Percentiles rank a stretch among this genome's conserved stretches.
These are phyloP conservation scores for Epinotia nisella DNA, from an alignment of 2,888 invertebrate genomes.

Conservation along the genomic window DNA sequence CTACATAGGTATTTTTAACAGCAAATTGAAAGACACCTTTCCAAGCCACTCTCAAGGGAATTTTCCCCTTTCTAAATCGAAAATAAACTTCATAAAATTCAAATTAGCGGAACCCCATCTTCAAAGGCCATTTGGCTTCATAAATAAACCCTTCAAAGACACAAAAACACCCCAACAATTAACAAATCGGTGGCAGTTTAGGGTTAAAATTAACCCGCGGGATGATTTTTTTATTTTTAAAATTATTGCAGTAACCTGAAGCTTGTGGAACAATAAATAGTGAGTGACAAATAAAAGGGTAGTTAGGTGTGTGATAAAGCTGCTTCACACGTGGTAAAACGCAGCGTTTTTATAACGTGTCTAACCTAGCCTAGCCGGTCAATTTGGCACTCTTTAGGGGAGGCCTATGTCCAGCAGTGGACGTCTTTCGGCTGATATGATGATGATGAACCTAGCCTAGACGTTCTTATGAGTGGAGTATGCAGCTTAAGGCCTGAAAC, in stretches of 20 bases:
- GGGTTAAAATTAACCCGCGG: slow-evolving; percentile 78
- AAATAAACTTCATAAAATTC: slow-evolving; percentile 82
- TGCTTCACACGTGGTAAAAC: slow-evolving; percentile 47
- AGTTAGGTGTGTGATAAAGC: slow-evolving; percentile 52
- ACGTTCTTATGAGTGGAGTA: too few relatives aligned
- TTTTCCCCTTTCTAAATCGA: slow-evolving; percentile 62
- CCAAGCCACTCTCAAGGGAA: slow-evolving; percentile 59
- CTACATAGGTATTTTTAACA: slow-evolving; percentile 10
- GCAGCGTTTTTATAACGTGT: slow-evolving; percentile 41
- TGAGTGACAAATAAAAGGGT: slow-evolving; percentile 62
- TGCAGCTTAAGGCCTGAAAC: too few relatives aligned
- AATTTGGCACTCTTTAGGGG: too few relatives aligned
- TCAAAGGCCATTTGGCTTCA: slow-evolving; percentile 78
- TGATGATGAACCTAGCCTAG: too few relatives aligned
- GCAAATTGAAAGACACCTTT: slow-evolving; percentile 38
- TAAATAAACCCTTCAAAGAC: slow-evolving; percentile 74
- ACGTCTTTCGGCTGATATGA: too few relatives aligned
- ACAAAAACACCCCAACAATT: slow-evolving; percentile 78
- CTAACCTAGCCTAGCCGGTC: too few relatives aligned
- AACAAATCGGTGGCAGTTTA: slow-evolving; percentile 78
- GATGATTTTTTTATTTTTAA: slow-evolving; percentile 58
- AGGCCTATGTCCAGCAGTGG: too few relatives aligned
- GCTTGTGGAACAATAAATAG: slow-evolving; percentile 73
- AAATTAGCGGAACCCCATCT: slow-evolving; percentile 80
- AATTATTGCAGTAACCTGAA: slow-evolving; percentile 70